Conservation (phyloP, 2,888 invertebrate genomes). For the Drosophila phalerata region DNA sequence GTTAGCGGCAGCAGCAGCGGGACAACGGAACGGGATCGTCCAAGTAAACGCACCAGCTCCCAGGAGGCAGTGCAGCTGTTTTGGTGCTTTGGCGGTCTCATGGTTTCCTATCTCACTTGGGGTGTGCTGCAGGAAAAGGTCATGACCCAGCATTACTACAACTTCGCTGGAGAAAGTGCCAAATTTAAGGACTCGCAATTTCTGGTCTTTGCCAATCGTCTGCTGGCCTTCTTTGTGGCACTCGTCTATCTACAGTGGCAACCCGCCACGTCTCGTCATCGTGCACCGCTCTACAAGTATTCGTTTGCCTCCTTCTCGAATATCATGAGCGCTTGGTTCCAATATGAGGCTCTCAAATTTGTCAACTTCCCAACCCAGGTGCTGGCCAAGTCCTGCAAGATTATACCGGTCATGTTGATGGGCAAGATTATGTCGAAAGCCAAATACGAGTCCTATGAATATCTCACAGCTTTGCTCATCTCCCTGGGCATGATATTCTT, state of each 20-base stretch:
- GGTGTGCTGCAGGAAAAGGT: conserved; percentile 99
- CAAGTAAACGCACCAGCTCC: conserved; percentile 86
- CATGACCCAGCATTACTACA: conserved; percentile 94
- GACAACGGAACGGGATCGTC: conserved; percentile 42
- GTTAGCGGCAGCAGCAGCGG: conserved; percentile 14
- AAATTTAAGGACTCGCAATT: conserved; percentile 98
- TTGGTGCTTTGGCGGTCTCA: conserved; percentile 95
- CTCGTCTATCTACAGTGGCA: conserved; percentile 88
- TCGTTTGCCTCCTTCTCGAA: conserved; percentile 98
- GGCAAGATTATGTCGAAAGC: conserved; percentile 95
- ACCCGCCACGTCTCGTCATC: conserved; percentile 88
- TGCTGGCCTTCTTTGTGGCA: conserved; percentile 93
- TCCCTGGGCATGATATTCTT: conserved; percentile 97
- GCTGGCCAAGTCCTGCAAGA: conserved; percentile 98
- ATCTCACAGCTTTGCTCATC: conserved; percentile 94
- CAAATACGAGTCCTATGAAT: conserved; percentile 96
- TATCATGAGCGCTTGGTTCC: conserved; percentile 99
- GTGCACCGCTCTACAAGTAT: conserved; percentile 97
- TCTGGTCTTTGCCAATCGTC: conserved; percentile 97
- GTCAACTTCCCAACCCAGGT: conserved; percentile 99
- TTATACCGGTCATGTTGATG: conserved; percentile 99
- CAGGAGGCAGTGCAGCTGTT: conserved; percentile 88
- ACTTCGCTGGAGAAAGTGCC: conserved; percentile 87
- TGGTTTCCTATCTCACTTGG: conserved; percentile 97
- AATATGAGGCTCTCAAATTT: conserved; percentile 99